phyloP scores from a whole-genome alignment of 2,888 invertebrate genomes.

The Orthosia gothica region DNA sequence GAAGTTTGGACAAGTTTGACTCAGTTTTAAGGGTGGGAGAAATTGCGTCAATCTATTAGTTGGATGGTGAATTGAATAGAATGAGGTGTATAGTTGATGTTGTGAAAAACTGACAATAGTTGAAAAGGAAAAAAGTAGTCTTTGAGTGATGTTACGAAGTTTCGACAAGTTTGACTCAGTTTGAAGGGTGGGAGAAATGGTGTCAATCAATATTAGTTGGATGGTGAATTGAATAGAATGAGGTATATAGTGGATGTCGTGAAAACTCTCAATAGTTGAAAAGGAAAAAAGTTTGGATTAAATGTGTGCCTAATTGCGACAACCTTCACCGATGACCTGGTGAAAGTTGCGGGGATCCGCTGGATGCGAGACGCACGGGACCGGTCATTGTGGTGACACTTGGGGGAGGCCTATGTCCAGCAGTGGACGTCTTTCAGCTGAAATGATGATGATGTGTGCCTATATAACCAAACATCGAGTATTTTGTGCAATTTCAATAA shows the following conservation, averaged over 20 bases:
- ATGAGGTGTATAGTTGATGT: neutral
- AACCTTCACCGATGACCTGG: too few species aligned
- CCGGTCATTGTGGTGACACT: too few species aligned
- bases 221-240: slow-evolving; percentile 7
- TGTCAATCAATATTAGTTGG: slow-evolving; percentile 15
- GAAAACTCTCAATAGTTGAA: neutral
- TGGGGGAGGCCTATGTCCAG: too few species aligned
- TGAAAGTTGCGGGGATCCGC: too few species aligned
- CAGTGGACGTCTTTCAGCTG: too few species aligned
- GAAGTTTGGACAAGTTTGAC: slow-evolving; percentile 41
- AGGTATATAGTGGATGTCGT: neutral
- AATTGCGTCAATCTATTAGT: slow-evolving; percentile 24
- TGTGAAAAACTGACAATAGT: neutral
- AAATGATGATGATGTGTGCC: too few species aligned
- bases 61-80: slow-evolving; percentile 11
- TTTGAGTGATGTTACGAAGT: slow-evolving; percentile 39
- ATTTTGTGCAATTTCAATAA: too few species aligned
- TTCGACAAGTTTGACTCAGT: slow-evolving; percentile 37
- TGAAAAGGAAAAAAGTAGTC: neutral
- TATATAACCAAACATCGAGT: too few species aligned
- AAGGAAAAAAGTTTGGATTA: neutral
- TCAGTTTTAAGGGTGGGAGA: slow-evolving; percentile 19
- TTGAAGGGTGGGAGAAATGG: slow-evolving; percentile 18
- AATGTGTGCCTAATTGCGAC: neutral
- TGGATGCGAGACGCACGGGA: too few species aligned